Conservation (phyloP, 1,140 invertebrate genomes). For the Limonius californicus region DNA sequence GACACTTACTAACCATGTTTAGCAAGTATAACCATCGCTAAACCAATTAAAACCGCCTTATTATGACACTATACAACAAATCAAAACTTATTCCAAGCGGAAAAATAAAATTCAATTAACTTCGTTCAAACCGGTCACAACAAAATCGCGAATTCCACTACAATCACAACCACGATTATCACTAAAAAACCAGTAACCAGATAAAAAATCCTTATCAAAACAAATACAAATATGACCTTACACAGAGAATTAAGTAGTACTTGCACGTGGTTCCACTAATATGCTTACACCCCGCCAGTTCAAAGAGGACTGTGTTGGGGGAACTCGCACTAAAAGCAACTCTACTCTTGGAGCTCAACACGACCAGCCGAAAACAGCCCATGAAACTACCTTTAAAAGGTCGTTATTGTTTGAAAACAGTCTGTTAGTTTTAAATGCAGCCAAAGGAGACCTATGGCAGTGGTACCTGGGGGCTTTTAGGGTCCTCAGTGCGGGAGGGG, state of each 20-base stretch:
- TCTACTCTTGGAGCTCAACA: background rate
- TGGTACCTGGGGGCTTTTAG: too few relatives aligned
- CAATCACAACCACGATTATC: too few relatives aligned
- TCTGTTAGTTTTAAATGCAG: background rate
- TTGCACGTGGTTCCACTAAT: background rate
- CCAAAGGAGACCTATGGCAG: too few relatives aligned
- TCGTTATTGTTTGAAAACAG: conserved; percentile 10
- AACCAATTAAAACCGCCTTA: too few relatives aligned
- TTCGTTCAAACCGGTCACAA: too few relatives aligned
- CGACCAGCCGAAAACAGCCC: background rate
- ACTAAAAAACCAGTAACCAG: too few relatives aligned
- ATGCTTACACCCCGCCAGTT: background rate
- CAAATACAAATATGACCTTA: background rate
- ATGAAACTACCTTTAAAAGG: background rate
- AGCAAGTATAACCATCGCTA: background rate
- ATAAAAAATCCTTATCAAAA: background rate
- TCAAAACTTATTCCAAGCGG: background rate
- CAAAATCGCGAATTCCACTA: too few relatives aligned
- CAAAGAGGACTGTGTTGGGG: too few relatives aligned
- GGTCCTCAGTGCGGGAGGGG: too few relatives aligned
- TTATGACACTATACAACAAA: too few relatives aligned
- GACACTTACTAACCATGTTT: background rate
- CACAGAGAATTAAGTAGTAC: background rate
- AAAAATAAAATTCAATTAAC: background rate
- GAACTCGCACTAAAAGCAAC: too few relatives aligned